Conservation (phyloP, 2,888 invertebrate species). For the Trissolcus japonicus region DNA sequence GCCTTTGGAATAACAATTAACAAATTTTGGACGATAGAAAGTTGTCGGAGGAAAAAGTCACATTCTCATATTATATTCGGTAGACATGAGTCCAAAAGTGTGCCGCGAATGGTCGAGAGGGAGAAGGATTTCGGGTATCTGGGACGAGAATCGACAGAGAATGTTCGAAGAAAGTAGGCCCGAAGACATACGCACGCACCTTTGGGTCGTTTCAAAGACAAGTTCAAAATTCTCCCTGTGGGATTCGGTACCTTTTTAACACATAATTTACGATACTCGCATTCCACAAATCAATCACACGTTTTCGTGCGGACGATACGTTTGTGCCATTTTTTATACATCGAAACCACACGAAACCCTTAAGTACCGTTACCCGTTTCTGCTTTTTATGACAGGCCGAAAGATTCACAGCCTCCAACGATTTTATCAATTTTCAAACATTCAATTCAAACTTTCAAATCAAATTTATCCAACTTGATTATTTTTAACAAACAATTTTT, state of each 20-base stretch:
- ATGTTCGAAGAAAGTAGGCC: slow-evolving; percentile 74
- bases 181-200: slow-evolving; percentile 65
- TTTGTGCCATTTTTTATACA: slow-evolving; percentile 26
- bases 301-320: slow-evolving; percentile 19
- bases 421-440: slow-evolving; percentile 5
- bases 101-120: slow-evolving; percentile 41
- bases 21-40: slow-evolving; percentile 42
- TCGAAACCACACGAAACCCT: neutral
- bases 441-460: too few species aligned
- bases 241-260: slow-evolving; percentile 48
- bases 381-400: neutral
- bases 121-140: slow-evolving; percentile 71
- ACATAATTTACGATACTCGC: slow-evolving; percentile 46
- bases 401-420: neutral
- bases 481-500: too few species aligned
- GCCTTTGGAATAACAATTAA: slow-evolving; percentile 2
- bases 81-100: slow-evolving; percentile 41
- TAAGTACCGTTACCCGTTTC: neutral
- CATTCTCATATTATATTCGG: slow-evolving; percentile 37
- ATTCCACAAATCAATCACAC: slow-evolving; percentile 48
- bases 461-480: too few species aligned
- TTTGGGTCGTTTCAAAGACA: slow-evolving; percentile 52
- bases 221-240: slow-evolving; percentile 52
- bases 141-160: slow-evolving; percentile 72
- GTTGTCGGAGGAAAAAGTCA: slow-evolving; percentile 25